Evolutionary conservation across 2,797 vertebrate genomes (phyloP).

Genomic region (Euphonia xanthogaster): DNA sequence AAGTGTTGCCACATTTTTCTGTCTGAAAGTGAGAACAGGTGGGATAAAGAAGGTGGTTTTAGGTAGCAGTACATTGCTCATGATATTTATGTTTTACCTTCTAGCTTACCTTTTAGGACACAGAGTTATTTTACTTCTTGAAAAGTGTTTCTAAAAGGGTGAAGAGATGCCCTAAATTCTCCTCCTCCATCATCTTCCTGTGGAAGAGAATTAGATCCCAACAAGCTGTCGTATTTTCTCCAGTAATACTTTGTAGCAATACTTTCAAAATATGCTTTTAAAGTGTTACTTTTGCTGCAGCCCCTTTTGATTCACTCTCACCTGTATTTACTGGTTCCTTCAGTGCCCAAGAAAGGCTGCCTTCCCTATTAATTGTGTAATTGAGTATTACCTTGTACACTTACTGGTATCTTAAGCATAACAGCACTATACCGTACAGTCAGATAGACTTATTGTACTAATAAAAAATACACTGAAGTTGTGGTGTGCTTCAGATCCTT

Average conservation of each 20-base stretch:
- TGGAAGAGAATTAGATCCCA: not conserved
- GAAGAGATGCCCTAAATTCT: not conserved
- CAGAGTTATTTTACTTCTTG: not conserved
- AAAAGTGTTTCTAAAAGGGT: not conserved
- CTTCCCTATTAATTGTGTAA: not conserved
- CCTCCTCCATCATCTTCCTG: not conserved
- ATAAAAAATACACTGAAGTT: not conserved
- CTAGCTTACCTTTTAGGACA: not conserved
- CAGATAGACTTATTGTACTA: not conserved
- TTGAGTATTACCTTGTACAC: not conserved
- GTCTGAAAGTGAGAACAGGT: not conserved
- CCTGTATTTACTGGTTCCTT: not conserved
- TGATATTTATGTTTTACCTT: not conserved
- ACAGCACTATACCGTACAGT: not conserved
- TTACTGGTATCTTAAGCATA: not conserved
- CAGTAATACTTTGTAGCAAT: not conserved
- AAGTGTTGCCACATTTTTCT: not conserved
- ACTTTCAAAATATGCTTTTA: not conserved
- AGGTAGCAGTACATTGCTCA: not conserved
- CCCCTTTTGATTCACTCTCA: conserved; percentile 1
- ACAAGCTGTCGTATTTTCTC: not conserved
- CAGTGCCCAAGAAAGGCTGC: not conserved
- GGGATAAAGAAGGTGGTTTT: not conserved
- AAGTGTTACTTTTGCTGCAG: not conserved
- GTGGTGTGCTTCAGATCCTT: not conserved